Conservation (phyloP, 2,113 vertebrate species). For the Brachypteracias leptosomus region DNA sequence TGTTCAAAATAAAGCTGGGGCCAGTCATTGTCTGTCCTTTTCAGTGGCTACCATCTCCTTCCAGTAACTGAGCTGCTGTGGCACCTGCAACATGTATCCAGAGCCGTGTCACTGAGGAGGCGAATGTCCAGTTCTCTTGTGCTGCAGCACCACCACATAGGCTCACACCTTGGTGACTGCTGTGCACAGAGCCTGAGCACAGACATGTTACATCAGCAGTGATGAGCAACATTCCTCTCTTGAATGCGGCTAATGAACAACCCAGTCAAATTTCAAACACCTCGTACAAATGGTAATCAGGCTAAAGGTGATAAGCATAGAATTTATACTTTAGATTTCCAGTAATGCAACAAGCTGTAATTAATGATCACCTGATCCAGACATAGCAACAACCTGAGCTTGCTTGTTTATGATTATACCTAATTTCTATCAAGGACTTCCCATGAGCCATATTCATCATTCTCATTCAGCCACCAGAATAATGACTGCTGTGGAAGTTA, state of each 20-base stretch:
- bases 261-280: neutral
- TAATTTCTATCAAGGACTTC: neutral
- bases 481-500: neutral
- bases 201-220: neutral
- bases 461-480: neutral
- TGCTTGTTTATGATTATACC: neutral
- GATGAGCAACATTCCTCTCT: neutral
- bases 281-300: rapidly evolving
- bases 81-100: neutral
- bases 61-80: neutral
- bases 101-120: rapidly evolving
- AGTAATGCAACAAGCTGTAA: neutral
- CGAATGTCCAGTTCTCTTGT: neutral
- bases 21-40: neutral
- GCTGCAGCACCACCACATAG: rapidly evolving
- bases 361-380: neutral
- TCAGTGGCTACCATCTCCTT: neutral
- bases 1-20: neutral
- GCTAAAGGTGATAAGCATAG: neutral
- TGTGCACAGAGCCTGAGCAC: rapidly evolving
- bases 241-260: neutral
- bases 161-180: neutral
- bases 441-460: neutral
- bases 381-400: neutral
- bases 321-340: neutral